phyloP scores from a whole-genome alignment of 2,113 vertebrate genomes.

The Dryoscopus gambensis region DNA sequence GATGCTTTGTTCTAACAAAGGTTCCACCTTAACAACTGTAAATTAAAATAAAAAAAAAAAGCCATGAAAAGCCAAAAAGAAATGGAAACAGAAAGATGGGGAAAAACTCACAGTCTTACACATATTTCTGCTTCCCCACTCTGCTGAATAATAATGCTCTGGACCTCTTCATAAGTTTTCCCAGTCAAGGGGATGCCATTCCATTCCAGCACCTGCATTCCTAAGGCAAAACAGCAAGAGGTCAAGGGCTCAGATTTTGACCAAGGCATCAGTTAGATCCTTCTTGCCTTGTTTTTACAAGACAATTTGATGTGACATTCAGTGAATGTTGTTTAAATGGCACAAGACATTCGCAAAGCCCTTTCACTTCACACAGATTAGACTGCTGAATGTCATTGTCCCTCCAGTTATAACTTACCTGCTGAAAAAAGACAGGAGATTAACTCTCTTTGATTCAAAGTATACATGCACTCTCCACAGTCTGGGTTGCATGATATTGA shows the following conservation, averaged over 20 bases:
- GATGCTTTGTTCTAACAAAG: conserved; percentile 56
- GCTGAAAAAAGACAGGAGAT: background rate
- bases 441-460: background rate
- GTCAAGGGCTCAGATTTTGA: background rate
- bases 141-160: conserved; percentile 87
- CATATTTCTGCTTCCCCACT: conserved; percentile 98
- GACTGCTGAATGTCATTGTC: background rate
- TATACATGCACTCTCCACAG: background rate
- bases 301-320: background rate
- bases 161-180: conserved; percentile 98
- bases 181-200: conserved; percentile 88
- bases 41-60: conserved; percentile 57
- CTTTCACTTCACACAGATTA: background rate
- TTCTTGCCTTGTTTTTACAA: background rate
- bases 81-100: conserved; percentile 81
- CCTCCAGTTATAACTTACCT: conserved; percentile 31
- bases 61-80: conserved; percentile 74
- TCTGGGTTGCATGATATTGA: background rate
- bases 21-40: conserved; percentile 76
- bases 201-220: conserved; percentile 99
- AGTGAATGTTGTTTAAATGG: background rate
- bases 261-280: background rate
- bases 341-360: background rate
- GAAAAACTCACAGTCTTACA: conserved; percentile 97
- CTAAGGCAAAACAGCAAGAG: conserved; percentile 68